A percentile compares a stretch with the other conserved stretches of the same genome.
These are phyloP conservation scores for Crotalus adamanteus DNA, from an alignment of 2,797 vertebrate genomes.

Conservation along the genomic window DNA sequence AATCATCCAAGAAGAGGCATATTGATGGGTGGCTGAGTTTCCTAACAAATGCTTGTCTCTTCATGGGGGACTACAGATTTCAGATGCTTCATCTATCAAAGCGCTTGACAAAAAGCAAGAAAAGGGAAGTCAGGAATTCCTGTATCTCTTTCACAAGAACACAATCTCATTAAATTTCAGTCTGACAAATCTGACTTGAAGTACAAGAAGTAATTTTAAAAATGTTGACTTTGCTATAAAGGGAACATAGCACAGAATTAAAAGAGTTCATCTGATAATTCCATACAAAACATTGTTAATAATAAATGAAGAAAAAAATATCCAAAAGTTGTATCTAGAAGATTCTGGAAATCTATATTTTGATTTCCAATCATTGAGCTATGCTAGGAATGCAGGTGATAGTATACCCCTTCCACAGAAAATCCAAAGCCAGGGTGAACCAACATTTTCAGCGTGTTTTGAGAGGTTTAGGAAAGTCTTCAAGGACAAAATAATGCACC, in stretches of 20 bases:
- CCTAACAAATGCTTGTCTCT: slow-evolving; percentile 34
- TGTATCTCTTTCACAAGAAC: neutral
- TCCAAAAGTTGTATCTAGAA: slow-evolving; percentile 11
- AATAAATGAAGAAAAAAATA: neutral
- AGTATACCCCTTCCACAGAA: neutral
- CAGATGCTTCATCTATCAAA: slow-evolving; percentile 30
- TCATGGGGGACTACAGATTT: slow-evolving; percentile 21
- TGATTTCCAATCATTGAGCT: neutral
- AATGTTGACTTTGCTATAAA: neutral
- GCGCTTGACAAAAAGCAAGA: slow-evolving; percentile 3
- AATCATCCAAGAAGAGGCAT: slow-evolving; percentile 17
- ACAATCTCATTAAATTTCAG: neutral
- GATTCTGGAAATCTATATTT: neutral
- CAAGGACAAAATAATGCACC: neutral
- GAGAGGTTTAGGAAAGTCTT: neutral
- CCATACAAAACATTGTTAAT: neutral
- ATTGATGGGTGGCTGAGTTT: slow-evolving; percentile 15
- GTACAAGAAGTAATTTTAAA: neutral
- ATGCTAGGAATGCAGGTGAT: neutral
- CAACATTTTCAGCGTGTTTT: neutral
- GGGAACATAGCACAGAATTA: neutral
- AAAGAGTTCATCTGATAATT: neutral
- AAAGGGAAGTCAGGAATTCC: neutral
- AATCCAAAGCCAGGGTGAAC: neutral
- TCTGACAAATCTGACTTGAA: slow-evolving; percentile 1